phyloP scores from a whole-genome alignment of 2,888 invertebrate species.

The Drosophila fungiperda region DNA sequence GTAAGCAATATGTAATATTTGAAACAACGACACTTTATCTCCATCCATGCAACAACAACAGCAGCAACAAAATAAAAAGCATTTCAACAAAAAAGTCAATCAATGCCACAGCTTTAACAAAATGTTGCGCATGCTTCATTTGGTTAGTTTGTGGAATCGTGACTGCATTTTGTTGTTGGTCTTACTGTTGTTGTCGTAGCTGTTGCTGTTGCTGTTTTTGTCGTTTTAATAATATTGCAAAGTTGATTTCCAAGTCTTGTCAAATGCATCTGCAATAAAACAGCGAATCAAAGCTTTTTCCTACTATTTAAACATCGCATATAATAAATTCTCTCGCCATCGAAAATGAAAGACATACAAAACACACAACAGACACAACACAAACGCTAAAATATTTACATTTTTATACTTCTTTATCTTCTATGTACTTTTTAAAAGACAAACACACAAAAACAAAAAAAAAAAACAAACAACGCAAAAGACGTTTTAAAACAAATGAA shows the following conservation, averaged over 20 bases:
- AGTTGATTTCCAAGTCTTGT: conserved; percentile 25
- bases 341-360: conserved; percentile 30
- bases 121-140: conserved; percentile 30
- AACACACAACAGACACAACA: conserved; percentile 31
- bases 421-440: conserved; percentile 69
- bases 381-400: conserved; percentile 34
- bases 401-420: conserved; percentile 31
- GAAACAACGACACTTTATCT: conserved; percentile 29
- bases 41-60: conserved; percentile 36
- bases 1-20: conserved; percentile 19
- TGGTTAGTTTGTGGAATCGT: conserved; percentile 19
- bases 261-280: conserved; percentile 39
- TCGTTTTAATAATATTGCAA: conserved; percentile 5
- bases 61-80: conserved; percentile 5
- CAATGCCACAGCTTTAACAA: conserved; percentile 14
- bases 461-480: conserved; percentile 48
- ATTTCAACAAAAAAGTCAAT: conserved; percentile 11
- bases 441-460: conserved; percentile 38
- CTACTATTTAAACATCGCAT: conserved; percentile 37
- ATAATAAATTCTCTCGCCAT: conserved; percentile 22
- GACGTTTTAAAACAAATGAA: conserved; percentile 44
- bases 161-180: conserved; percentile 10
- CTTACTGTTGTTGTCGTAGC: conserved; percentile 6
- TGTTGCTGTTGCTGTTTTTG: conserved; percentile 15
- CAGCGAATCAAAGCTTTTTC: conserved; percentile 35